A percentile compares a stretch with the other conserved stretches of the same genome.
These are phyloP conservation scores for Mugil cephalus DNA, from an alignment of 2,113 vertebrate species.

Conservation along the genomic window DNA sequence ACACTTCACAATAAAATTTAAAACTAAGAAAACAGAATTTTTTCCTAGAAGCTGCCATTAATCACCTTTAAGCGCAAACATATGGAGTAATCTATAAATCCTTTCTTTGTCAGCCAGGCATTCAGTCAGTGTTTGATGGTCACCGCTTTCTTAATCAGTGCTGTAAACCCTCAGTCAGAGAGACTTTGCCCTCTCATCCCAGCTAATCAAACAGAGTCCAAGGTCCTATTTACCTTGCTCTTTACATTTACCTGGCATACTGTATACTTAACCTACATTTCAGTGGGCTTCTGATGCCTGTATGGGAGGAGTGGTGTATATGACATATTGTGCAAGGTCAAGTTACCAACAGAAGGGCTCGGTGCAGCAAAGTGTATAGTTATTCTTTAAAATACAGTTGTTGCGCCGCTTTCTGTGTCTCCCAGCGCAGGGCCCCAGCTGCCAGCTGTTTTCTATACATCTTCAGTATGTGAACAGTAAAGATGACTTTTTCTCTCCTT, in stretches of 20 bases:
- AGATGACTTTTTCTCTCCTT: slow-evolving; percentile 4
- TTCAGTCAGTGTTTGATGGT: slow-evolving; percentile 29
- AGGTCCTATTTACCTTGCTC: slow-evolving; percentile 75
- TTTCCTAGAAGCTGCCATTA: neutral
- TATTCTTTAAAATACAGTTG: neutral
- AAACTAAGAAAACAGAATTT: neutral
- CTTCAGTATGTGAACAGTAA: slow-evolving; percentile 20
- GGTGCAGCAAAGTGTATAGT: neutral
- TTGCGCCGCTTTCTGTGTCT: neutral
- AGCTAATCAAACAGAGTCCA: slow-evolving; percentile 79
- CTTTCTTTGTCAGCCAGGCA: slow-evolving; percentile 39
- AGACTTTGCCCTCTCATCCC: slow-evolving; percentile 77
- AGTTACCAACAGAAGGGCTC: neutral
- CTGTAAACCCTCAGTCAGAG: slow-evolving; percentile 30
- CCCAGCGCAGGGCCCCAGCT: slow-evolving; percentile 3
- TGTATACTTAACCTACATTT: slow-evolving; percentile 64
- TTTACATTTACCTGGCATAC: slow-evolving; percentile 62
- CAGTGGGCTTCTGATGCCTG: neutral
- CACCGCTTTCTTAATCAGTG: slow-evolving; percentile 44
- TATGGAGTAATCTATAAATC: neutral
- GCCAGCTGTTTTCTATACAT: slow-evolving; percentile 36
- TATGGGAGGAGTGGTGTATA: neutral
- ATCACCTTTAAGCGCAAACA: neutral
- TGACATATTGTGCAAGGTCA: neutral
- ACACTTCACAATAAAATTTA: too few species aligned